phyloP scores from a whole-genome alignment of 35 echinoderm and acorn worm genomes.

The Nesometra sesokonis region DNA sequence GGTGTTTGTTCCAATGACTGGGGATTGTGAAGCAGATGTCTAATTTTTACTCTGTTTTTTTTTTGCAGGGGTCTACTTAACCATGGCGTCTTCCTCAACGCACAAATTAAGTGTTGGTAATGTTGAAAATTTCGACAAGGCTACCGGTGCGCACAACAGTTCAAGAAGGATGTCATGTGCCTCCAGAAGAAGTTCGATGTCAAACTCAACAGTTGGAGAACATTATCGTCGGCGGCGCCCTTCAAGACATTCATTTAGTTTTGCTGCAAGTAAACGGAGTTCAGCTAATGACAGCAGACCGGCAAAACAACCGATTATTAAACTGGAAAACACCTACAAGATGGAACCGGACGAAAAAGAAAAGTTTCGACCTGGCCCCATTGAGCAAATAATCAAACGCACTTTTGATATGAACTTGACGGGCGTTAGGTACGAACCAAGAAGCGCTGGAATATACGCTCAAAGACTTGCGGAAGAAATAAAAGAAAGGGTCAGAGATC shows the following conservation, averaged over 20 bases:
- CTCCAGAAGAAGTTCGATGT: conserved; percentile 52
- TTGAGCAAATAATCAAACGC: conserved; percentile 30
- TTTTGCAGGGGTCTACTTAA: no score
- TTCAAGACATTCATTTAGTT: conserved; percentile 31
- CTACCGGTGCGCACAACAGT: background rate
- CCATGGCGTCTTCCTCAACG: background rate
- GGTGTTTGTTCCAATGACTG: no score
- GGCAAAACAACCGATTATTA: conserved; percentile 38
- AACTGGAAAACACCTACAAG: conserved; percentile 86
- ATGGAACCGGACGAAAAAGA: conserved; percentile 62
- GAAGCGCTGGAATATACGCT: conserved; percentile 49
- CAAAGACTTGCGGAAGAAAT: conserved; percentile 78
- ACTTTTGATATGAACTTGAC: conserved; percentile 41
- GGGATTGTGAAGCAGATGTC: no score
- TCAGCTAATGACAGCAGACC: conserved; percentile 9
- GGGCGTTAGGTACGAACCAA: conserved; percentile 51
- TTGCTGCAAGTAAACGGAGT: conserved; percentile 5
- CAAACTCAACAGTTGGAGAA: conserved; percentile 19
- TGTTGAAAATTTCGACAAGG: background rate
- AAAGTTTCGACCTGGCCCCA: conserved; percentile 28
- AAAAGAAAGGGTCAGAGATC: conserved; percentile 65
- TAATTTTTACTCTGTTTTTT: no score
- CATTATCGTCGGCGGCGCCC: conserved; percentile 39
- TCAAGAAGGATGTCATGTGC: conserved; percentile 24
- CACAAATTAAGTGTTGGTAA: background rate